These are phyloP conservation scores for Esox lucius DNA, from an alignment of 2,797 vertebrate genomes.

Conservation along the genomic window DNA sequence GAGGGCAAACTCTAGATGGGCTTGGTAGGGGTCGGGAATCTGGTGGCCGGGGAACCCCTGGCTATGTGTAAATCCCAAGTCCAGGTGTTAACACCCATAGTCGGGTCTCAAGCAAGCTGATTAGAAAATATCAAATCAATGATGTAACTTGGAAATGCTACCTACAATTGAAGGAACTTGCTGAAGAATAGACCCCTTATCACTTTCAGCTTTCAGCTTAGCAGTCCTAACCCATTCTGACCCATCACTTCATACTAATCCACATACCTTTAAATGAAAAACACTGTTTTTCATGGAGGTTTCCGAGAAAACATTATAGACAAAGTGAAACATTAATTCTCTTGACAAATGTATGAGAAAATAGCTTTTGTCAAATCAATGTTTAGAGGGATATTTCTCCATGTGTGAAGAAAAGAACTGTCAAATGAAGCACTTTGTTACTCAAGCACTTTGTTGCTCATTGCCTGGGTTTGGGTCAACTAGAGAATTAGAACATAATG, in stretches of 20 bases:
- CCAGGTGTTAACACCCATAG: not conserved
- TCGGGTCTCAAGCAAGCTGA: not conserved
- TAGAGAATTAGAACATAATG: not conserved
- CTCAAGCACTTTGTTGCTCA: not conserved
- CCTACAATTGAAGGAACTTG: too few species aligned
- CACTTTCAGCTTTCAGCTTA: too few species aligned
- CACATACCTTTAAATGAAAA: slow-evolving; percentile 21
- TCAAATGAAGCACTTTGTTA: not conserved
- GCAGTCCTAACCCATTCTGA: slow-evolving; percentile 9
- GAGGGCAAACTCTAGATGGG: too few species aligned
- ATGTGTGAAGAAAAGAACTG: not conserved
- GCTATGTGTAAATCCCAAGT: not conserved
- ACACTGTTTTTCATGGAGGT: too few species aligned
- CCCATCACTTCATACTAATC: slow-evolving; percentile 38
- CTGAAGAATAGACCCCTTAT: too few species aligned
- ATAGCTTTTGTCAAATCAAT: not conserved
- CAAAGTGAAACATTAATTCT: not conserved
- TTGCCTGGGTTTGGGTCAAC: not conserved
- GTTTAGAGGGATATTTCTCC: not conserved
- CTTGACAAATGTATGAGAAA: not conserved
- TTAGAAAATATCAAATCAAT: not conserved
- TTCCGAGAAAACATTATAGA: too few species aligned
- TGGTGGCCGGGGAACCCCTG: too few species aligned
- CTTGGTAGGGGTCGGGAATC: too few species aligned
- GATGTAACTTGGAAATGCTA: too few species aligned